These are phyloP conservation scores for Agelaius tricolor DNA, from an alignment of 2,113 vertebrate species.

Conservation along the genomic window DNA sequence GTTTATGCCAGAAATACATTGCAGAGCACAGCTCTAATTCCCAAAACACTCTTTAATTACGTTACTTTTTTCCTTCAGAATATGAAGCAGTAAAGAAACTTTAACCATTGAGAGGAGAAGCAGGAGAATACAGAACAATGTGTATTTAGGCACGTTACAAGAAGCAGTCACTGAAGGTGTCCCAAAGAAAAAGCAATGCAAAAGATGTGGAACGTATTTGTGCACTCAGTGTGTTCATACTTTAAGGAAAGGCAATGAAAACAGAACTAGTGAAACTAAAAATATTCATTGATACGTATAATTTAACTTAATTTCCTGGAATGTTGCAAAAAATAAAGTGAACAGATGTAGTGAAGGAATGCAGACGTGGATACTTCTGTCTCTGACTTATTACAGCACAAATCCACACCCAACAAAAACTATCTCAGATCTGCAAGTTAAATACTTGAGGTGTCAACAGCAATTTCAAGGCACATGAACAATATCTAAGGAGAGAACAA, in stretches of 20 bases:
- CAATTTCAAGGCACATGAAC: conserved; percentile 65
- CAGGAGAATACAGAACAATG: neutral
- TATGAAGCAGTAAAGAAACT: neutral
- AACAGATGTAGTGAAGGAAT: conserved; percentile 54
- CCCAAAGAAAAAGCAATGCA: neutral
- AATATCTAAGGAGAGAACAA: conserved; percentile 59
- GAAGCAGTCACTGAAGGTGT: neutral
- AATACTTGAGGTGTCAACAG: conserved; percentile 66
- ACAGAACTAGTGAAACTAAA: conserved; percentile 37
- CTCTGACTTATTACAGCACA: conserved; percentile 47
- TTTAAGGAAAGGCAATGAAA: conserved; percentile 36
- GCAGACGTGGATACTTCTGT: conserved; percentile 60
- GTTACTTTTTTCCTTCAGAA: conserved; percentile 4
- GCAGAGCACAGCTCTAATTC: conserved; percentile 34
- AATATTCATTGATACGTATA: neutral
- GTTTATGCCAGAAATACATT: neutral
- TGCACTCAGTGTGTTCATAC: neutral
- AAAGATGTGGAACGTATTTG: neutral
- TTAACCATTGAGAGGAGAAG: conserved; percentile 18
- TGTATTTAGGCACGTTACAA: neutral
- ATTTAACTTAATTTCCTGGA: conserved; percentile 69
- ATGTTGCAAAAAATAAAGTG: conserved; percentile 60
- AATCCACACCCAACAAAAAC: conserved; percentile 59
- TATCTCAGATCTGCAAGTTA: conserved; percentile 46
- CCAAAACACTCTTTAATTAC: neutral